A percentile compares a stretch with the other conserved stretches of the same genome.
phyloP scores from a whole-genome alignment of 2,113 vertebrate species.

The Ptyas mucosa region DNA sequence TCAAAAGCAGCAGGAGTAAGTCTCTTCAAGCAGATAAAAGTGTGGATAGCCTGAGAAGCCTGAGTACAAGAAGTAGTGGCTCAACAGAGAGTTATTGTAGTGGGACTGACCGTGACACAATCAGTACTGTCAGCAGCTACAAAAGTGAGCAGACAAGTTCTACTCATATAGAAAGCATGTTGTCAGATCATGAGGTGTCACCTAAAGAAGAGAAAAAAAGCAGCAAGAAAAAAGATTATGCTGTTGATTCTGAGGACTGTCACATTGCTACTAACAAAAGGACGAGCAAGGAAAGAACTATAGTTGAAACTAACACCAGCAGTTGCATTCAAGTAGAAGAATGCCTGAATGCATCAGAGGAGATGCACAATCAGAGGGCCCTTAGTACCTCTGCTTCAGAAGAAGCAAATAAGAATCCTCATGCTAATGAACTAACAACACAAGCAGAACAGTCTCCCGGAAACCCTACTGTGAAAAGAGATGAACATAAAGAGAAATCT shows the following conservation, averaged over 20 bases:
- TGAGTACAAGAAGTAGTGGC: conserved; percentile 93
- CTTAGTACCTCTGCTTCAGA: conserved; percentile 80
- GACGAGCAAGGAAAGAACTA: conserved; percentile 75
- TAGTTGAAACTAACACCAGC: conserved; percentile 55
- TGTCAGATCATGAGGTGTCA: conserved; percentile 80
- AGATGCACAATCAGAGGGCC: conserved; percentile 61
- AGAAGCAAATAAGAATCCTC: conserved; percentile 96
- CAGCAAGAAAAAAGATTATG: conserved; percentile 55
- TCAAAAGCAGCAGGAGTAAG: conserved; percentile 71
- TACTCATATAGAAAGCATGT: conserved; percentile 89
- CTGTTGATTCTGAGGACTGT: conserved; percentile 68
- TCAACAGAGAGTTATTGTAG: conserved; percentile 97
- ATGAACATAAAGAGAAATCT: conserved; percentile 67
- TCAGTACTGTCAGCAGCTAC: conserved; percentile 95
- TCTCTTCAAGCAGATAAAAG: conserved; percentile 84
- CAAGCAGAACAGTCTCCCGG: conserved; percentile 64
- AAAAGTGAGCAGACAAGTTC: conserved; percentile 96
- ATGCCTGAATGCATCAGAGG: conserved; percentile 54
- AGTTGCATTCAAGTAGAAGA: conserved; percentile 56
- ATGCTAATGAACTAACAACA: conserved; percentile 86
- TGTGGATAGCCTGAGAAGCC: conserved; percentile 88
- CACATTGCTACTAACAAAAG: conserved; percentile 70
- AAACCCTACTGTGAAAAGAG: conserved; percentile 61
- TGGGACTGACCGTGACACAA: conserved; percentile 92
- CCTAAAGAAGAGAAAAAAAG: conserved; percentile 75